phyloP scores from a whole-genome alignment of 2,888 invertebrate species.

The Colostygia pectinataria region DNA sequence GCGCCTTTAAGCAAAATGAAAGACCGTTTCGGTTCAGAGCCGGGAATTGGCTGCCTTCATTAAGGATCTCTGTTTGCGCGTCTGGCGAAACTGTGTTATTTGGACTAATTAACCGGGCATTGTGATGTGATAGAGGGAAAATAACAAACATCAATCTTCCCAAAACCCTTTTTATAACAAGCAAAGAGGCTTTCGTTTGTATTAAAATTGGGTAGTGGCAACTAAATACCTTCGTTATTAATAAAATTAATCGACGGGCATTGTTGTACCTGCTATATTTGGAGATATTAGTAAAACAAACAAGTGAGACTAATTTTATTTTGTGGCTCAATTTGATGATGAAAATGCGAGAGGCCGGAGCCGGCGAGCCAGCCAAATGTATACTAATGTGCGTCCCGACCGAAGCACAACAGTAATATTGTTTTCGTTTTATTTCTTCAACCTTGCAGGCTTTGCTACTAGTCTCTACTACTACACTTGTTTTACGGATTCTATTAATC shows the following conservation, averaged over 20 bases:
- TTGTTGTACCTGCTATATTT: slow-evolving; percentile 34
- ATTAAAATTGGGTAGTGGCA: slow-evolving; percentile 37
- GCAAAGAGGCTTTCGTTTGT: slow-evolving; percentile 43
- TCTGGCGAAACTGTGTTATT: slow-evolving; percentile 78
- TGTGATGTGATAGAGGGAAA: slow-evolving; percentile 67
- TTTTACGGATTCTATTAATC: slow-evolving; percentile 67
- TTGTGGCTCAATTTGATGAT: slow-evolving; percentile 69
- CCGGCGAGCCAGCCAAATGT: slow-evolving; percentile 62
- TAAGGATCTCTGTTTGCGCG: slow-evolving; percentile 77
- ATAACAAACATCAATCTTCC: slow-evolving; percentile 63
- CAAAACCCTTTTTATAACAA: slow-evolving; percentile 44
- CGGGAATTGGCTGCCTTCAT: slow-evolving; percentile 76
- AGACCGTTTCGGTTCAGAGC: slow-evolving; percentile 67
- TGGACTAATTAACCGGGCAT: slow-evolving; percentile 76
- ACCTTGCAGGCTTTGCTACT: slow-evolving; percentile 71
- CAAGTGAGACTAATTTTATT: slow-evolving; percentile 61
- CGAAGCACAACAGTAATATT: slow-evolving; percentile 71
- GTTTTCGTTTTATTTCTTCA: slow-evolving; percentile 72
- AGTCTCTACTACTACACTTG: slow-evolving; percentile 69
- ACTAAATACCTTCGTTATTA: slow-evolving; percentile 31
- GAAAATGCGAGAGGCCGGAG: slow-evolving; percentile 58
- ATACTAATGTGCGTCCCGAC: slow-evolving; percentile 75
- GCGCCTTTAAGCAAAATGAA: slow-evolving; percentile 71
- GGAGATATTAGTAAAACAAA: slow-evolving; percentile 27
- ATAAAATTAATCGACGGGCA: slow-evolving; percentile 23